Conservation (phyloP, 30 jellyfish, hydroid and myxozoan species). For the Chrysaora quinquecirrha region DNA sequence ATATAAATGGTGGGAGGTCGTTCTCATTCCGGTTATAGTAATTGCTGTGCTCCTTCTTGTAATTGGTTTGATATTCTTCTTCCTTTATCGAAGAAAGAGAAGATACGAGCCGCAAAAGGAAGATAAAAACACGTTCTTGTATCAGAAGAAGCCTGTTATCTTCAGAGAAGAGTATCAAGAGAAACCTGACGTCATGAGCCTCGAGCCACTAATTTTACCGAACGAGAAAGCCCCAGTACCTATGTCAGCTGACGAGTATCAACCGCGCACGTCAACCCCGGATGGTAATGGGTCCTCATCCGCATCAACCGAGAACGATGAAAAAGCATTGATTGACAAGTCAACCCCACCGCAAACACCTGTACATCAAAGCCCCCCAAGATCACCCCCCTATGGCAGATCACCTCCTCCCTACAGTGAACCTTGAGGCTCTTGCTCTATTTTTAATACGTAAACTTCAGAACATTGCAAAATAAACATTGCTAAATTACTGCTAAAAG, state of each 20-base stretch:
- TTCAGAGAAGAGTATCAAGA: slow-evolving; percentile 94
- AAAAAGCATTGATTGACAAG: slow-evolving; percentile 62
- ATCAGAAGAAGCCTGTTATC: slow-evolving; percentile 92
- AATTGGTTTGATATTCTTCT: slow-evolving; percentile 80
- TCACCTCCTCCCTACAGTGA: slow-evolving; percentile 83
- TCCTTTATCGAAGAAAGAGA: slow-evolving; percentile 79
- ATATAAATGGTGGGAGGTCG: slow-evolving; percentile 80
- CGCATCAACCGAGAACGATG: slow-evolving; percentile 86
- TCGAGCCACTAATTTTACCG: slow-evolving; percentile 88
- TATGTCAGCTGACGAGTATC: slow-evolving; percentile 57
- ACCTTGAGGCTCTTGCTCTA: slow-evolving; percentile 11
- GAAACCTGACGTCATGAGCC: slow-evolving; percentile 81
- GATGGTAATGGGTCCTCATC: slow-evolving; percentile 90
- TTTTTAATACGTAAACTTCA: neutral
- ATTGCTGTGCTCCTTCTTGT: slow-evolving; percentile 76
- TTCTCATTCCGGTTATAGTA: slow-evolving; percentile 88
- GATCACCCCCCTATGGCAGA: slow-evolving; percentile 67
- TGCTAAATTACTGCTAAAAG: neutral
- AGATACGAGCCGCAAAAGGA: slow-evolving; percentile 86
- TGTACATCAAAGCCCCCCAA: slow-evolving; percentile 75
- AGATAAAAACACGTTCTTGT: slow-evolving; percentile 65
- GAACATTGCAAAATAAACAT: neutral
- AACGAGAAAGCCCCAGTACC: slow-evolving; percentile 95
- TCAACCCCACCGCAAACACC: slow-evolving; percentile 67
- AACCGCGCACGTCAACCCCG: slow-evolving; percentile 88